Base-by-base conservation (phyloP, 2,797 vertebrate species). In the Sphenodon punctatus region DNA sequence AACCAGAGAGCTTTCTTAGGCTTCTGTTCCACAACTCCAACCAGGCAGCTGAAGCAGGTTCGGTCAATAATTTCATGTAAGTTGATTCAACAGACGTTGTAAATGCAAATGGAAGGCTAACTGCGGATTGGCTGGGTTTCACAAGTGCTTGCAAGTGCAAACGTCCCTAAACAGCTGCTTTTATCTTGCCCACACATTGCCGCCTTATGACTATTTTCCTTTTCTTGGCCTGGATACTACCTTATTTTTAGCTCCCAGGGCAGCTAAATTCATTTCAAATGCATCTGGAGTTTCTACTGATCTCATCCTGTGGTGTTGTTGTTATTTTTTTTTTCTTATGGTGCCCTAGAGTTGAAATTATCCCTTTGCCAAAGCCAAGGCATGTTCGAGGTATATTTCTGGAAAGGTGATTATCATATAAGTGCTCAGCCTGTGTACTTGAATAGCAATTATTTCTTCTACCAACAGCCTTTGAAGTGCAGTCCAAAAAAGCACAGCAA, bases 381-480 rank as follows among this genome's bases (percentile, higher is more conserved):
- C 85, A 80, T 88, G 80, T 86, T 87, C 85, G 87, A 91, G 87
- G 85, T 91, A 82, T 76, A 78, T 64, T 93, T 93, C 91, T 94
- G 91, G 92, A 91, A 93, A 92, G 73, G 87, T 75, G 88, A 91
- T 93, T 94, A 93, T 84, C 78, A 88, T 91, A 81, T 87, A 94
- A 92, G 90, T 86, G 83, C 72, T 93, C 92, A 89, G 89, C 66
- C 89, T 88, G 84, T 91, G n/a, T 92, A 90, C 88, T 89, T 91
- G 89, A 86, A 90, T 90, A 90, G 85, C 75, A 93, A 90, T 92
- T 92, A 87, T 90, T 87, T 89, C 85, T 93, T 92, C 84, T 89
- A 84, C 80, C 86, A 76, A 82, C 72, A 80, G 81, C 75, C 82
- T 93, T 92, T 94, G 92, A 93, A 90, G 89, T 90, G 66, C 69